Evolutionary conservation across 2,888 invertebrate species (phyloP).

Genomic region (Morpho achilles): DNA sequence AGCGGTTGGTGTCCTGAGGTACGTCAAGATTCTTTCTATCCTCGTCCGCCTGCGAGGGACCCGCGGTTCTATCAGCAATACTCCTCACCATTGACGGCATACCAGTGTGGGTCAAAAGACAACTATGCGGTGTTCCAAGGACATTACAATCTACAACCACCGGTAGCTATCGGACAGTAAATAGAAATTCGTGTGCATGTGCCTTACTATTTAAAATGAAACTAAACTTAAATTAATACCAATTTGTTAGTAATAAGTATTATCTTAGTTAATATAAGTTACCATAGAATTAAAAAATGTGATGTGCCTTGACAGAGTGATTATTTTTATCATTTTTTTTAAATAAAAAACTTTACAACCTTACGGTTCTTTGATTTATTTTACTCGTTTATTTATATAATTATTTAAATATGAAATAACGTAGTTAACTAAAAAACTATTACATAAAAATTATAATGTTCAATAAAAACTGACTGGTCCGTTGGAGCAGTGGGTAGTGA

Average conservation of each 20-base stretch:
- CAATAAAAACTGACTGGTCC: too few species aligned
- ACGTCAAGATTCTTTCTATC: slow-evolving; percentile 56
- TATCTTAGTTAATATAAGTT: slow-evolving; percentile 22
- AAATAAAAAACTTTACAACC: slow-evolving; percentile 16
- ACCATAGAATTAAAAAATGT: slow-evolving; percentile 26
- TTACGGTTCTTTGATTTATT: neutral
- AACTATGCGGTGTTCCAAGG: slow-evolving; percentile 73
- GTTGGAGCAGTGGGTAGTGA: too few species aligned
- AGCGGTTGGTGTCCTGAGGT: slow-evolving; percentile 61
- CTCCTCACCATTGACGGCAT: slow-evolving; percentile 51
- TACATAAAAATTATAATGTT: too few species aligned
- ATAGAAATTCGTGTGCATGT: slow-evolving; percentile 15
- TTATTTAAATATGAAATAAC: too few species aligned
- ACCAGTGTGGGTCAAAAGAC: slow-evolving; percentile 70
- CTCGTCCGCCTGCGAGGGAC: slow-evolving; percentile 50
- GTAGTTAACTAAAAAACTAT: too few species aligned
- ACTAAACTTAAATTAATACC: slow-evolving; percentile 3
- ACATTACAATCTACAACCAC: slow-evolving; percentile 69
- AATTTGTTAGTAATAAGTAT: slow-evolving; percentile 6
- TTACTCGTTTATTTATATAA: too few species aligned
- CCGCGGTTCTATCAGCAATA: slow-evolving; percentile 67
- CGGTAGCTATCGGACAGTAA: slow-evolving; percentile 69
- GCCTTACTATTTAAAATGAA: slow-evolving; percentile 10
- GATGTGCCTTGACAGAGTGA: slow-evolving; percentile 26
- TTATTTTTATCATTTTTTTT: slow-evolving; percentile 16